These are phyloP conservation scores for Diabrotica undecimpunctata DNA, from an alignment of 1,140 invertebrate genomes.

Conservation along the genomic window DNA sequence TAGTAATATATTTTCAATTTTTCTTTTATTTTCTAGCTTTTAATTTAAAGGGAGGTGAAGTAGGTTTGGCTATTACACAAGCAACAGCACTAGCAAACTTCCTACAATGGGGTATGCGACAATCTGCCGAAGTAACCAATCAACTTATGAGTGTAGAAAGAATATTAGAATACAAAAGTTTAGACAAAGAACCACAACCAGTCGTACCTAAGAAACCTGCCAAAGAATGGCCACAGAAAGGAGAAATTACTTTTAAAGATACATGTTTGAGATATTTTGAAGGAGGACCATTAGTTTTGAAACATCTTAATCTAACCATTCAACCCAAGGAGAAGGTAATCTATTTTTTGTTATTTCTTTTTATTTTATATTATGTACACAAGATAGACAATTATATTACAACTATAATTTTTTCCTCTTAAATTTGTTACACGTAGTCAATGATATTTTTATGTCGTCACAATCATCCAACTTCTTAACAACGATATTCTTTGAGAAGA, in stretches of 20 bases:
- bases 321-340: conserved; percentile 71
- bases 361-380: too few species aligned
- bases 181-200: conserved; percentile 16
- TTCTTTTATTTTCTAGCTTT: conserved; percentile 8
- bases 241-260: conserved; percentile 50
- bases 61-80: conserved; percentile 21
- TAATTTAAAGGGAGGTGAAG: conserved; percentile 13
- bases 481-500: too few species aligned
- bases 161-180: conserved; percentile 18
- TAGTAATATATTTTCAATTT: not conserved
- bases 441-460: too few species aligned
- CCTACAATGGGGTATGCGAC: conserved; percentile 18
- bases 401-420: too few species aligned
- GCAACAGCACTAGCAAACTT: conserved; percentile 13
- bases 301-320: conserved; percentile 57
- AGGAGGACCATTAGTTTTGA: conserved; percentile 61
- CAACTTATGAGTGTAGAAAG: conserved; percentile 21
- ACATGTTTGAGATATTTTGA: conserved; percentile 56
- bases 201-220: conserved; percentile 5
- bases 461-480: too few species aligned
- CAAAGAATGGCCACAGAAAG: conserved; percentile 47
- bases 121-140: conserved; percentile 19
- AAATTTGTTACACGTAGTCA: too few species aligned
- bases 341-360: too few species aligned
- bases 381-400: too few species aligned